Base-by-base conservation (phyloP, 2,113 vertebrate species). In the Thunnus thynnus region DNA sequence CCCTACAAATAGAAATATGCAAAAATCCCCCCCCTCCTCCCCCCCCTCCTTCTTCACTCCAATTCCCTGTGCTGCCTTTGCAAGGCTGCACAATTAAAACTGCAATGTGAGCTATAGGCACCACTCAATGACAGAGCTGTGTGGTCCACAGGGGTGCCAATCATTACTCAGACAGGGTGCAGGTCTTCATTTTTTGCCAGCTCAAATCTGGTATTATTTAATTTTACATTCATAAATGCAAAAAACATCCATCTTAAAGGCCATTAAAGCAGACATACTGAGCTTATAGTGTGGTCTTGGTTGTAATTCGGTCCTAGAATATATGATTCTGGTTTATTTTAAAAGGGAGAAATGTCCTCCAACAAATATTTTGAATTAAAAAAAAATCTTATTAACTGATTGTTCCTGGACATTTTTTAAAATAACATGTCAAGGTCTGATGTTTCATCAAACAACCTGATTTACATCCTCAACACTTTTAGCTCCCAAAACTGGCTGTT, bases 71-170 rank as follows among this genome's bases (percentile, higher is more conserved):
- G 91, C 87, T 87, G 83, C 80, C 86, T 88, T 87, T 88, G 82
- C 91, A 88, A 88, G 91, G 89, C 90, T 92, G 85, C 90, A 87
- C 91, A 94, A 94, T 95, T 94, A 94, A 90, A 85, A 86, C 83
- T 80, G 83, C 90, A 89, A 90, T 86, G 81, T 89, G 90, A 91
- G 87, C 87, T 88, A 71, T 70, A 84, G 87, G 65, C 84, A 81
- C 79, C 78, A 62, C 82, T 91, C 74, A 89, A 8, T 86, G 90
- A 89, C 91, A 87, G 76, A 82, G 85, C 86, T 80, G 84, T 72
- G 55, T 80, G 78, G 86, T 84, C 88, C 88, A 90, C 82, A 86
- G 88, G 81, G 88, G 85, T 87, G 86, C 84, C 93, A 84, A 81
- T 87, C 86, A 92, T 91, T 79, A 72, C 76, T 80, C 81, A 86